Evolutionary conservation across 2,888 invertebrate species (phyloP).

Genomic region (Drosophila percnosoma): DNA sequence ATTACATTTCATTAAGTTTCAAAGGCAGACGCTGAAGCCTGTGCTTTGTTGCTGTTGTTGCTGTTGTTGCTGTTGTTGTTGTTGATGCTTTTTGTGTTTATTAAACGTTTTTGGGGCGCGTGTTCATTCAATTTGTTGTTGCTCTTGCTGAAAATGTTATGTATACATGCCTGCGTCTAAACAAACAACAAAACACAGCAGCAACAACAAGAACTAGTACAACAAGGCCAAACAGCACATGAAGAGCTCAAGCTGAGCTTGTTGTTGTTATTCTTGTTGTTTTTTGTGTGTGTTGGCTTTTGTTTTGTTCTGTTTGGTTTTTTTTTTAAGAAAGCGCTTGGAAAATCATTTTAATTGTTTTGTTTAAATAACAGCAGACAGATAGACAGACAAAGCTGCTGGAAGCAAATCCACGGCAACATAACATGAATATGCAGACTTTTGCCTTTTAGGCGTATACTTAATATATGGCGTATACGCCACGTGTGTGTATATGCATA

Average conservation of each 20-base stretch:
- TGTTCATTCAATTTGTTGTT: slow-evolving; percentile 80
- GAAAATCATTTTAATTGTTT: slow-evolving; percentile 81
- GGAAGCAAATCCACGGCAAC: slow-evolving; percentile 23
- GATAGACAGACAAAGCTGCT: slow-evolving; percentile 15
- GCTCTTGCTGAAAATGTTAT: slow-evolving; percentile 66
- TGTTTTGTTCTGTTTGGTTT: neutral
- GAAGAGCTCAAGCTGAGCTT: slow-evolving; percentile 39
- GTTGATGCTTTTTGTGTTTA: slow-evolving; percentile 74
- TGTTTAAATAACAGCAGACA: slow-evolving; percentile 74
- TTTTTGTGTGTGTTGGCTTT: neutral
- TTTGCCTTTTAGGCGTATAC: slow-evolving; percentile 70
- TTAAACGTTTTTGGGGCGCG: slow-evolving; percentile 81
- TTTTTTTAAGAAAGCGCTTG: slow-evolving; percentile 48
- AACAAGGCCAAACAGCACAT: slow-evolving; percentile 49
- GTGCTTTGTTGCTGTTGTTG: slow-evolving; percentile 1
- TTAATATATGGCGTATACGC: slow-evolving; percentile 69
- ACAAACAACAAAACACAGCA: slow-evolving; percentile 64
- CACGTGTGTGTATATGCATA: slow-evolving; percentile 34
- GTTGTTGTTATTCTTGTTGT: slow-evolving; percentile 29
- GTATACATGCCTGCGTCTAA: slow-evolving; percentile 79
- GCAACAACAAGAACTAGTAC: slow-evolving; percentile 24
- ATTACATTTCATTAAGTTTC: slow-evolving; percentile 80
- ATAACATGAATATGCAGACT: slow-evolving; percentile 24
- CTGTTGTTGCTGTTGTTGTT: slow-evolving; percentile 15
- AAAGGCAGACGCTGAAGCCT: slow-evolving; percentile 42